Evolutionary conservation across 2,113 vertebrate species (phyloP).

Genomic region (Polypterus senegalus): DNA sequence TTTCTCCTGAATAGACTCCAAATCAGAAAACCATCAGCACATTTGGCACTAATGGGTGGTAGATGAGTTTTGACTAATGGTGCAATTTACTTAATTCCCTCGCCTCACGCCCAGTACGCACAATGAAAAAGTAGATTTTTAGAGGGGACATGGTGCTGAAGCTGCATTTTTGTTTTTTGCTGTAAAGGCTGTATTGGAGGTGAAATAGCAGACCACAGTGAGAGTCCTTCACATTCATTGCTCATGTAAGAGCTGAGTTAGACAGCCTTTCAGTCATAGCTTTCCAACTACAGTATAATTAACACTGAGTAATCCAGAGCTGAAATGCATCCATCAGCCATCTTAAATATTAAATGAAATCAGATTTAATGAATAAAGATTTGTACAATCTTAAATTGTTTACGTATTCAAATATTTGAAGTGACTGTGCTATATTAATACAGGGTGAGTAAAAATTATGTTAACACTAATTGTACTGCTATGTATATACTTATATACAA

Average conservation of each 20-base stretch:
- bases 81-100: constrained; percentile 14
- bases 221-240: constrained; percentile 1
- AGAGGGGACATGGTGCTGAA: constrained; percentile 3
- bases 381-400: too few relatives aligned
- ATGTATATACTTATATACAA: too few relatives aligned
- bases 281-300: constrained; percentile 7
- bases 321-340: too few relatives aligned
- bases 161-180: constrained; percentile 1
- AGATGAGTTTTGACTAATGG: constrained; percentile 14
- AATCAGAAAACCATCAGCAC: constrained; percentile 8
- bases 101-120: not conserved
- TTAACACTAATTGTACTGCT: too few relatives aligned
- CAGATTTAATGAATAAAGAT: too few relatives aligned
- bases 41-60: constrained; percentile 2
- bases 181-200: constrained; percentile 9
- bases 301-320: not conserved
- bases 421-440: too few relatives aligned
- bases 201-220: constrained; percentile 3
- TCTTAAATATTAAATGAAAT: too few relatives aligned
- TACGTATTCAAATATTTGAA: too few relatives aligned
- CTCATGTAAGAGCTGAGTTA: not conserved
- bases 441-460: too few relatives aligned
- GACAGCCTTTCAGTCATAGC: constrained; percentile 8
- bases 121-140: not conserved
- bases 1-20: constrained; percentile 2